These are phyloP conservation scores for Amblyjoppa fuscipennis DNA, from an alignment of 2,888 invertebrate species.

Conservation along the genomic window DNA sequence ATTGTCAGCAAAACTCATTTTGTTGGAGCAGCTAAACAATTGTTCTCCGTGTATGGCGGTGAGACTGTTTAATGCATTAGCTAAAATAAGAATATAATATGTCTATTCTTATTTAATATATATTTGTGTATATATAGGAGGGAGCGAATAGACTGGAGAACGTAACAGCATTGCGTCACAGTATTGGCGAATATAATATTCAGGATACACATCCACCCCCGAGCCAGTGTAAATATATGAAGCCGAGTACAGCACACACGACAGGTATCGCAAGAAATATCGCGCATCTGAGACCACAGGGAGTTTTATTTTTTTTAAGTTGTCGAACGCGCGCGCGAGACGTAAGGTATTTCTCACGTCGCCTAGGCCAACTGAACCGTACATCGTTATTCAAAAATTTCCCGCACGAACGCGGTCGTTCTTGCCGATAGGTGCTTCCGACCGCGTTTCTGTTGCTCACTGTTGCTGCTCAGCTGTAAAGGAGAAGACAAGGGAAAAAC, in stretches of 20 bases:
- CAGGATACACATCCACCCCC: not conserved
- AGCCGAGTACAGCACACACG: too few relatives aligned
- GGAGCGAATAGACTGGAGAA: not conserved
- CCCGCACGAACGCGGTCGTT: constrained; percentile 34
- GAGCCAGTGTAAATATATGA: not conserved
- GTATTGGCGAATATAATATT: not conserved
- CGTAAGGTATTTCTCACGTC: constrained; percentile 36
- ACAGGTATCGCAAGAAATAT: not conserved
- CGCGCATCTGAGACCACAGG: not conserved
- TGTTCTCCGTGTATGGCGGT: not conserved
- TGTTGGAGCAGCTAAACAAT: too few relatives aligned
- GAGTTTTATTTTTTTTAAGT: not conserved
- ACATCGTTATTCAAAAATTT: constrained; percentile 64
- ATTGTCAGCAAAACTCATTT: too few relatives aligned
- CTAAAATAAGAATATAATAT: too few relatives aligned
- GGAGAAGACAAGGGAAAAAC: constrained; percentile 38
- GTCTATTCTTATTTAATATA: too few relatives aligned
- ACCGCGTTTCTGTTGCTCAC: not conserved
- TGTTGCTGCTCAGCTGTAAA: constrained; percentile 26
- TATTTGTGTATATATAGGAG: not conserved
- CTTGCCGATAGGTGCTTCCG: constrained; percentile 1
- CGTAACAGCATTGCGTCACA: not conserved
- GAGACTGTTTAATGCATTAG: too few relatives aligned
- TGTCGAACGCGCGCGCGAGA: not conserved
- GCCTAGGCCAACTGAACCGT: constrained; percentile 35